phyloP scores from a whole-genome alignment of 2,888 invertebrate genomes.

The Lithophane socia region DNA sequence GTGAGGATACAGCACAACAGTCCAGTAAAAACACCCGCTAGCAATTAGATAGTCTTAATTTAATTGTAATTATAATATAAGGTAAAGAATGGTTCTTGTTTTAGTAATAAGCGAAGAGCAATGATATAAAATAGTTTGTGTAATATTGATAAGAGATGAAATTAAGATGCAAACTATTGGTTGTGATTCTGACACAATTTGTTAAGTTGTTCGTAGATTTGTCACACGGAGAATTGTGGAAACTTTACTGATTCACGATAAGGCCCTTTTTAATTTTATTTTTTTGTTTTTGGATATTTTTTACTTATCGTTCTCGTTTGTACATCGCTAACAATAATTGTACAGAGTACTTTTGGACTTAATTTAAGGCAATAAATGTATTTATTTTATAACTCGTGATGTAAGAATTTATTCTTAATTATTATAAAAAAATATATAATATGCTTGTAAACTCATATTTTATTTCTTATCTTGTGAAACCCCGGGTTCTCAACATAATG shows the following conservation, averaged over 20 bases:
- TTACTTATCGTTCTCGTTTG: slow-evolving; percentile 90
- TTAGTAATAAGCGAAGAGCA: slow-evolving; percentile 89
- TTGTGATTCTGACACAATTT: slow-evolving; percentile 90
- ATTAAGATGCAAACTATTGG: slow-evolving; percentile 90
- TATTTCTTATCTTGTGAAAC: slow-evolving; percentile 68
- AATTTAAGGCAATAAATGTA: slow-evolving; percentile 91
- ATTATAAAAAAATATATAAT: slow-evolving; percentile 90
- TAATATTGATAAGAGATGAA: slow-evolving; percentile 89
- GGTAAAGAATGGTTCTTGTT: slow-evolving; percentile 90
- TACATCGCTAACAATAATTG: slow-evolving; percentile 91
- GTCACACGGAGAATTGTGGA: slow-evolving; percentile 83
- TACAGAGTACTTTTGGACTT: slow-evolving; percentile 91
- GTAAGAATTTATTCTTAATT: slow-evolving; percentile 91
- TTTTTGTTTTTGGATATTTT: slow-evolving; percentile 84
- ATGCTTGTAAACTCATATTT: slow-evolving; percentile 89
- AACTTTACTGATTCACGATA: slow-evolving; percentile 84
- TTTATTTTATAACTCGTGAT: slow-evolving; percentile 91
- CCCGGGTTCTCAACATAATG: neutral
- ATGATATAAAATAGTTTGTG: slow-evolving; percentile 90
- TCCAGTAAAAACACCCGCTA: slow-evolving; percentile 89
- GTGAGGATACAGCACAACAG: slow-evolving; percentile 82
- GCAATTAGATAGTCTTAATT: slow-evolving; percentile 89
- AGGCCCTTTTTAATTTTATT: slow-evolving; percentile 83
- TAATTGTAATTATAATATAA: slow-evolving; percentile 89
- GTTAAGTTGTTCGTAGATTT: slow-evolving; percentile 89